Evolutionary conservation across 2,113 vertebrate species (phyloP).

Genomic region (Hypomesus transpacificus): DNA sequence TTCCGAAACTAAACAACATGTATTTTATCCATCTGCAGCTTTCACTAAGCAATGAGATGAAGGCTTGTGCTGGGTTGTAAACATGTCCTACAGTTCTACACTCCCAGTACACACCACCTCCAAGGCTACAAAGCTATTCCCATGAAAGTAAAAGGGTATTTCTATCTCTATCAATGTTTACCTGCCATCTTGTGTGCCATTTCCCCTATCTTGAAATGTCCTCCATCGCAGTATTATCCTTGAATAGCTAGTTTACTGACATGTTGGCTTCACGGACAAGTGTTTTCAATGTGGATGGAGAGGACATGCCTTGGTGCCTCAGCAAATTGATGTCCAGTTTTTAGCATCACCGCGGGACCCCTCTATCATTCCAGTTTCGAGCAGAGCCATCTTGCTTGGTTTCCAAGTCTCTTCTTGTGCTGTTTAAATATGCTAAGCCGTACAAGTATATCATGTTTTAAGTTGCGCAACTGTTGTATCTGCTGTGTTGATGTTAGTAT

Average conservation of each 20-base stretch:
- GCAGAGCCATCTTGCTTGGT: constrained; percentile 41
- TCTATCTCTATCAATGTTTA: background rate
- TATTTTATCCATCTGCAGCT: constrained; percentile 51
- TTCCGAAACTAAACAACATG: background rate
- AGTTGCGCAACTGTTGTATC: constrained; percentile 16
- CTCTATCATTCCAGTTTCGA: constrained; percentile 52
- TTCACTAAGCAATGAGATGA: constrained; percentile 59
- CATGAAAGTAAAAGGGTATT: constrained; percentile 13
- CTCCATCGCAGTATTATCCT: background rate
- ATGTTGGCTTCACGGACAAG: constrained; percentile 44
- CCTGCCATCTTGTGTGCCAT: background rate
- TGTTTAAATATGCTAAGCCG: constrained; percentile 38
- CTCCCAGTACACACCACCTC: constrained; percentile 47
- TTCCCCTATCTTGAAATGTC: constrained; percentile 4
- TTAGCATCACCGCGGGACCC: constrained; percentile 61
- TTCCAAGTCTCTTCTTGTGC: constrained; percentile 38
- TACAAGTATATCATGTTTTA: constrained; percentile 24
- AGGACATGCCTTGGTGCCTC: constrained; percentile 58
- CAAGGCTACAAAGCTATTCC: constrained; percentile 30
- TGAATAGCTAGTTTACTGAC: constrained; percentile 34
- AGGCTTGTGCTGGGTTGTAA: constrained; percentile 61
- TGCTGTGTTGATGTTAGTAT: constrained; percentile 7
- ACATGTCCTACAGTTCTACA: constrained; percentile 55
- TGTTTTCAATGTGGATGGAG: constrained; percentile 45
- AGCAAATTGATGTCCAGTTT: constrained; percentile 69